These are phyloP conservation scores for Apamea crenata DNA, from an alignment of 2,888 invertebrate species.

Conservation along the genomic window DNA sequence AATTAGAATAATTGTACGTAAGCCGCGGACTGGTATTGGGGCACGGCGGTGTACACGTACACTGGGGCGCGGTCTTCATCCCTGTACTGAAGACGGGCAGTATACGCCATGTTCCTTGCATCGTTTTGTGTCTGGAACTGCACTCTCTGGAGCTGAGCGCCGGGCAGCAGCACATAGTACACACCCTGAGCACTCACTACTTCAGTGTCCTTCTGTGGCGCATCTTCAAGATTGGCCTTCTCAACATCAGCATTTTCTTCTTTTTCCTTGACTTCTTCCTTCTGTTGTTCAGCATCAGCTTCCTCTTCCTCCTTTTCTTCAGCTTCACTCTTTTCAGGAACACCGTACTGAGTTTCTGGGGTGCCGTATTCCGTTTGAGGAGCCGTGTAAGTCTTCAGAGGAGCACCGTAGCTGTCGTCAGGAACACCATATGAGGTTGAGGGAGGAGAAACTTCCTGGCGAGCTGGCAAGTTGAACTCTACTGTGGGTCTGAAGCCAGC, in stretches of 20 bases:
- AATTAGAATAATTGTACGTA: slow-evolving; percentile 78
- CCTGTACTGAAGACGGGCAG: slow-evolving; percentile 91
- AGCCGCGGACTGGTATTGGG: slow-evolving; percentile 78
- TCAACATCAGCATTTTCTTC: slow-evolving; percentile 60
- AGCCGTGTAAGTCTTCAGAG: slow-evolving; percentile 80
- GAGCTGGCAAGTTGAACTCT: slow-evolving; percentile 82
- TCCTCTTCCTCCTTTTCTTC: slow-evolving; percentile 34
- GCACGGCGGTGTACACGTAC: slow-evolving; percentile 90
- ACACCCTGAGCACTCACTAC: slow-evolving; percentile 87
- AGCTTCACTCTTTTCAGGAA: slow-evolving; percentile 60
- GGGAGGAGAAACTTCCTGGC: slow-evolving; percentile 80
- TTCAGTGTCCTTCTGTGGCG: slow-evolving; percentile 78
- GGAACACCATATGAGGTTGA: slow-evolving; percentile 84
- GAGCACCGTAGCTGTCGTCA: slow-evolving; percentile 84
- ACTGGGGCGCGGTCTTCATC: slow-evolving; percentile 91
- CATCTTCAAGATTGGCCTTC: slow-evolving; percentile 77
- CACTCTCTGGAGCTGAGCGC: slow-evolving; percentile 91
- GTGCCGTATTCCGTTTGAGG: slow-evolving; percentile 75
- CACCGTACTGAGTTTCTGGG: slow-evolving; percentile 67
- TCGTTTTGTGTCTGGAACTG: slow-evolving; percentile 90
- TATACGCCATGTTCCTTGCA: slow-evolving; percentile 91
- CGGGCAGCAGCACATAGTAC: slow-evolving; percentile 92
- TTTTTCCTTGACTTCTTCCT: slow-evolving; percentile 27
- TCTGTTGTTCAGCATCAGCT: slow-evolving; percentile 34
- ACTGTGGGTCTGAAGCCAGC: slow-evolving; percentile 82